A percentile compares a stretch with the other conserved stretches of the same genome.
These are phyloP conservation scores for Sialia sialis DNA, from an alignment of 2,113 vertebrate genomes.

Conservation along the genomic window DNA sequence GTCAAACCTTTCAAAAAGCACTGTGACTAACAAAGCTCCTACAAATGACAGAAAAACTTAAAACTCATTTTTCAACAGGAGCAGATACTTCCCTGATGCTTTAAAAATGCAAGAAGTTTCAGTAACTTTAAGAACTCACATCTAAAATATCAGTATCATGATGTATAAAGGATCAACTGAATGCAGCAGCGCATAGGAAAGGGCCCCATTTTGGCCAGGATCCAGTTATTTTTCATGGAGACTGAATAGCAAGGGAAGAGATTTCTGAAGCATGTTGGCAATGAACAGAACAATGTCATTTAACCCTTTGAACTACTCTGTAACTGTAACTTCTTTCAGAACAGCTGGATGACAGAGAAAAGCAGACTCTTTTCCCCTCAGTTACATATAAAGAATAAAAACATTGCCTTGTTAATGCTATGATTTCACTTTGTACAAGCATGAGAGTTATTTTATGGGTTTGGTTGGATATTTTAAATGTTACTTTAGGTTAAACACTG, in stretches of 20 bases:
- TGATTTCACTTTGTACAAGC: background rate
- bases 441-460: background rate
- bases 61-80: background rate
- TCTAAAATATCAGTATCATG: background rate
- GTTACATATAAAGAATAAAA: background rate
- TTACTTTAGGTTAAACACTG: background rate
- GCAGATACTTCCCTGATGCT: background rate
- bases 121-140: background rate
- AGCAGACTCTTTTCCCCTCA: background rate
- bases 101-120: background rate
- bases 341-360: background rate
- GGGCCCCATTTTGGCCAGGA: slow-evolving; percentile 8
- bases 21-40: background rate
- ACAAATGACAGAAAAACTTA: background rate
- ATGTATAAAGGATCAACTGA: background rate
- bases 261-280: background rate
- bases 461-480: background rate
- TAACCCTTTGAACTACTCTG: background rate
- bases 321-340: background rate
- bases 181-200: background rate
- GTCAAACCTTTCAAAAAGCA: background rate
- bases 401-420: background rate
- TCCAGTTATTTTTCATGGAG: slow-evolving; percentile 20
- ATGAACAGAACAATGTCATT: background rate
- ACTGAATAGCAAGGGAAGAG: background rate